Evolutionary conservation across 2,797 vertebrate genomes (phyloP).

Genomic region (Okamejei kenojei): DNA sequence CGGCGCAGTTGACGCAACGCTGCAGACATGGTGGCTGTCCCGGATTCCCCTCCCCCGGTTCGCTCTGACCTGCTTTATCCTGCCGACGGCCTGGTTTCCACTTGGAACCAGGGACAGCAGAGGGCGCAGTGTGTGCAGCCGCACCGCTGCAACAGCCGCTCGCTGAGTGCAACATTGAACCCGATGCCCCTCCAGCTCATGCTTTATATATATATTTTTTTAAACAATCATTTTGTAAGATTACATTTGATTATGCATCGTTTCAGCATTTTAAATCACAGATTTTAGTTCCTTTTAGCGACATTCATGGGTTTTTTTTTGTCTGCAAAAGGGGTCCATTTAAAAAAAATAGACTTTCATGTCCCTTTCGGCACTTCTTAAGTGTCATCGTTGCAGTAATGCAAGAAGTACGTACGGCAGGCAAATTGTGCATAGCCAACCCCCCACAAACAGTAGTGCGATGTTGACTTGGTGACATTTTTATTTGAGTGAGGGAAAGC

Average conservation of each 20-base stretch:
- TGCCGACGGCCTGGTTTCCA: background rate
- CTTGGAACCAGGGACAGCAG: background rate
- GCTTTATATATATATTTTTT: no score
- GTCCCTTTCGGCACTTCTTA: no score
- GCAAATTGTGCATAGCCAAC: no score
- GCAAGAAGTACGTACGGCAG: no score
- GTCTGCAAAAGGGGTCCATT: background rate
- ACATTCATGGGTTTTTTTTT: background rate
- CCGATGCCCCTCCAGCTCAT: background rate
- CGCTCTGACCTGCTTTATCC: background rate
- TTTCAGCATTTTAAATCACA: background rate
- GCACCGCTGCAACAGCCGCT: background rate
- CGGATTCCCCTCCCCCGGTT: slow-evolving; percentile 13
- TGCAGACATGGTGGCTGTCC: slow-evolving; percentile 22
- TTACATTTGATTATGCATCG: background rate
- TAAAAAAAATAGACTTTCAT: no score
- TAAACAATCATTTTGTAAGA: no score
- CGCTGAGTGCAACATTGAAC: background rate
- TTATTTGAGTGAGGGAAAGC: no score
- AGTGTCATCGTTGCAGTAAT: no score
- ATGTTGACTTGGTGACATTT: no score
- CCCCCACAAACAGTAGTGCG: no score
- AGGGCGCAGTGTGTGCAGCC: background rate
- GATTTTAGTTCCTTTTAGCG: background rate
- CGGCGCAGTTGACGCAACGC: slow-evolving; percentile 25